Percentiles rank a stretch among this genome's conserved stretches.
Evolutionary conservation across 1,140 invertebrate species (phyloP).

Genomic region (Cryptotermes secundus): DNA sequence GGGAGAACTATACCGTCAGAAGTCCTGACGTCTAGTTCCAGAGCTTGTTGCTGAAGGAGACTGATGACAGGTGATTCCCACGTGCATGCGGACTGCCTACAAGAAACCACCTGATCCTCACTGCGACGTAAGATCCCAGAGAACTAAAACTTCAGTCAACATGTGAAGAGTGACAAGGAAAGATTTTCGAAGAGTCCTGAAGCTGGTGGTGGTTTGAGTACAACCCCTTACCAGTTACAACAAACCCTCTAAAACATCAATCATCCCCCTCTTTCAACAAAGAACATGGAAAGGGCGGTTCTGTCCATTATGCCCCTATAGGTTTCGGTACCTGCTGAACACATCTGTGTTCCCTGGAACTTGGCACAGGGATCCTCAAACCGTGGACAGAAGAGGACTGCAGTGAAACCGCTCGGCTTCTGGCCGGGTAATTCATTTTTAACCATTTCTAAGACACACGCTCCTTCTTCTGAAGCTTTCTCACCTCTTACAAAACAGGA

Average conservation of each 20-base stretch:
- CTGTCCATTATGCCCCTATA: background rate
- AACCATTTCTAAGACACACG: too few species aligned
- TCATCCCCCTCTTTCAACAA: background rate
- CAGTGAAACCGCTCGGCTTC: too few species aligned
- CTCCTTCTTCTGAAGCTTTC: too few species aligned
- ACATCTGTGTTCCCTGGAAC: background rate
- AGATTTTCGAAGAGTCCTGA: background rate
- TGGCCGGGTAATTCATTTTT: too few species aligned
- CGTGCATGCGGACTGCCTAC: background rate
- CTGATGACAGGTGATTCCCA: background rate
- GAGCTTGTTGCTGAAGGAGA: background rate
- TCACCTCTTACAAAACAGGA: too few species aligned
- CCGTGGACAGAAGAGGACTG: too few species aligned
- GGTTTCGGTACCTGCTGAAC: background rate
- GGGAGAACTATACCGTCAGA: too few species aligned
- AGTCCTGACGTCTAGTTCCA: too few species aligned
- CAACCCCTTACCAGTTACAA: background rate
- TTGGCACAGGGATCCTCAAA: too few species aligned
- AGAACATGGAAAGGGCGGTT: conserved; percentile 11
- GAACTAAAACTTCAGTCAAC: background rate
- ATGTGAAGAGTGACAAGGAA: background rate
- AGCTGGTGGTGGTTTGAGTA: background rate
- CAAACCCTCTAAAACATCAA: conserved; percentile 12
- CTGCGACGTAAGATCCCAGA: background rate
- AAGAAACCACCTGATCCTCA: background rate